Evolutionary conservation across 2,797 vertebrate species (phyloP).

Genomic region (Lophius americanus): DNA sequence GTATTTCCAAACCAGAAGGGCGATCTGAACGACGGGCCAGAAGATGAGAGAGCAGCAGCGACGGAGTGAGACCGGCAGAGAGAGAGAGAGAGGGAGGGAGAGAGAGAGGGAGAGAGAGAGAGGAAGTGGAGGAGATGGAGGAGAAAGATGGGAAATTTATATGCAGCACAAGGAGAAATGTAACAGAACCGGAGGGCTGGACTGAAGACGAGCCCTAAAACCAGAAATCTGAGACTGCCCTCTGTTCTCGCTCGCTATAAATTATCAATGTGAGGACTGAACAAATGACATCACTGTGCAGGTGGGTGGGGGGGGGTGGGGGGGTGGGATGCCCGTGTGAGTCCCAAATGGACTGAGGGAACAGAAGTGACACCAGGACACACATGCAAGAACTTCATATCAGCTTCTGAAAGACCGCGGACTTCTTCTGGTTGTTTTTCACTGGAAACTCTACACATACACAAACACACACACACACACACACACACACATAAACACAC

Average conservation of each 20-base stretch:
- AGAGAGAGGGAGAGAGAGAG: conserved; percentile 18
- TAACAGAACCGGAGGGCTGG: conserved; percentile 28
- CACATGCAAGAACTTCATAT: conserved; percentile 11
- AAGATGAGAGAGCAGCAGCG: conserved; percentile 21
- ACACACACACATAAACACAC: no score
- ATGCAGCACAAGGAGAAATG: conserved; percentile 16
- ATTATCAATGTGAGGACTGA: conserved; percentile 68
- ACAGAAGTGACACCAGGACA: conserved; percentile 17
- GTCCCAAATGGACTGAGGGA: conserved; percentile 46
- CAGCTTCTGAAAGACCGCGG: conserved; percentile 26
- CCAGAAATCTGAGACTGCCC: conserved; percentile 54
- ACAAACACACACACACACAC: neutral
- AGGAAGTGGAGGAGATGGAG: conserved; percentile 12
- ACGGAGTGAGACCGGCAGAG: conserved; percentile 19
- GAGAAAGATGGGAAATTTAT: conserved; percentile 20
- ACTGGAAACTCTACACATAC: neutral
- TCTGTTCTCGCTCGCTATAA: conserved; percentile 54
- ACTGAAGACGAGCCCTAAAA: conserved; percentile 38
- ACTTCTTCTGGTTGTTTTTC: neutral
- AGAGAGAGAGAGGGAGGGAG: neutral
- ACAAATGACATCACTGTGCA: conserved; percentile 66
- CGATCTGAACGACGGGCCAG: conserved; percentile 24
- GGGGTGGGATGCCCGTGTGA: conserved; percentile 47
- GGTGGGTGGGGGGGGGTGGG: conserved; percentile 55
- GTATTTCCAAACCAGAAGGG: conserved; percentile 26